A percentile compares a stretch with the other conserved stretches of the same genome.
These are phyloP conservation scores for roundworm (Caenorhabditis elegans) DNA, from an alignment of 1,140 invertebrate genomes.

Conservation along the genomic window DNA sequence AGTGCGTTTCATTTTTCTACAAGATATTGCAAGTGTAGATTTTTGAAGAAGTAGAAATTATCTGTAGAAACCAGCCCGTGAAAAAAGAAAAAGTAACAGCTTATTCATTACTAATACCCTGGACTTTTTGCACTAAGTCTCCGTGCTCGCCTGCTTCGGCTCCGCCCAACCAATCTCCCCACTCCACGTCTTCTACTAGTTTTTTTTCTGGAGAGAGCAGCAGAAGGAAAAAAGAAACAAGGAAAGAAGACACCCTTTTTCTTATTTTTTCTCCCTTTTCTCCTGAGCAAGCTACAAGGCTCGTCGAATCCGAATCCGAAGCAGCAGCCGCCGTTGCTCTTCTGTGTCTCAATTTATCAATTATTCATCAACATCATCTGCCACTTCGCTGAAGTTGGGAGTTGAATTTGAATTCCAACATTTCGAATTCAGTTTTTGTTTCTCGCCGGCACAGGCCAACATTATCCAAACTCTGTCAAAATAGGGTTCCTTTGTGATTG, in stretches of 20 bases:
- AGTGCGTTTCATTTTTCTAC: too few species aligned
- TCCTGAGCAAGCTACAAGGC: not conserved
- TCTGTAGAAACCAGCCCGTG: too few species aligned
- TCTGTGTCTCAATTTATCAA: not conserved
- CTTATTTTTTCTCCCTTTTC: not conserved
- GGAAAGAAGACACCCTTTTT: conserved; percentile 21
- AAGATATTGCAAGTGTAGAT: not conserved
- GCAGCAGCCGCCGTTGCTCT: not conserved
- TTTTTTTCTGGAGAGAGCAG: not conserved
- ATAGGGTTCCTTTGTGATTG: conserved; percentile 16
- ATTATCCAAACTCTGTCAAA: not conserved
- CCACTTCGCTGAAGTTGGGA: not conserved
- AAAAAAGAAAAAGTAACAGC: not conserved
- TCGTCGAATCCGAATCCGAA: not conserved
- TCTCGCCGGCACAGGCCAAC: not conserved
- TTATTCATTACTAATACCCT: conserved; percentile 4
- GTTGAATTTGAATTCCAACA: not conserved
- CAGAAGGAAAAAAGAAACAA: not conserved
- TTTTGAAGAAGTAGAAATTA: too few species aligned
- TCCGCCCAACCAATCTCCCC: not conserved
- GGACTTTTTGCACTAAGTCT: not conserved
- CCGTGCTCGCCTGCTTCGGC: not conserved
- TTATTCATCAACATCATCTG: conserved; percentile 28
- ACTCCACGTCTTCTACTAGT: not conserved
- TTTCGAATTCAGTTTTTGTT: not conserved